These are phyloP conservation scores for Sitophilus oryzae DNA, from an alignment of 1,140 invertebrate genomes.

Conservation along the genomic window DNA sequence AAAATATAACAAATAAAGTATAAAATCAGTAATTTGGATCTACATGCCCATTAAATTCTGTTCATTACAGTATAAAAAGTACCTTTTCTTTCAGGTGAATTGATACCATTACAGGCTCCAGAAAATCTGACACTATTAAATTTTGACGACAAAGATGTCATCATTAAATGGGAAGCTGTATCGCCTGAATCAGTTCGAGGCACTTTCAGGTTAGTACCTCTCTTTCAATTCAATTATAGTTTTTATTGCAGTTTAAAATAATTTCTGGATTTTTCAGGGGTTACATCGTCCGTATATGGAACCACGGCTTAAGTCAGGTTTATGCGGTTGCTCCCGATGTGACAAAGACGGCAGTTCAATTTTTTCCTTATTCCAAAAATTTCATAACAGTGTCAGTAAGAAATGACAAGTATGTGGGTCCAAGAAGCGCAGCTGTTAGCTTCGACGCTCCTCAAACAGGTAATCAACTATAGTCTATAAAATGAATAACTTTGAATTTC, in stretches of 20 bases:
- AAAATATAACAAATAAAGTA: no score
- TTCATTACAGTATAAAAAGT: no score
- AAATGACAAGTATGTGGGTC: constrained; percentile 87
- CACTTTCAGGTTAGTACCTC: constrained; percentile 90
- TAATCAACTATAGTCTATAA: no score
- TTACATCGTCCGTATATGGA: constrained; percentile 91
- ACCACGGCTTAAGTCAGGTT: constrained; percentile 59
- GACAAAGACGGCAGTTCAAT: constrained; percentile 66
- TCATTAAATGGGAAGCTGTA: constrained; percentile 78
- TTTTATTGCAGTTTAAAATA: no score
- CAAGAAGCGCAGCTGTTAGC: constrained; percentile 74
- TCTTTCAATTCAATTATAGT: no score
- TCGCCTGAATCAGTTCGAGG: constrained; percentile 69
- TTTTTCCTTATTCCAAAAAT: constrained; percentile 86
- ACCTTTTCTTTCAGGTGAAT: constrained; percentile 66
- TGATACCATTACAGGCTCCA: constrained; percentile 74
- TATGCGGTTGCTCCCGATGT: constrained; percentile 55
- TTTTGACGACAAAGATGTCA: constrained; percentile 66
- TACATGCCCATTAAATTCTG: no score
- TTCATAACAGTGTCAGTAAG: constrained; percentile 82
- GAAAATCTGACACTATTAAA: constrained; percentile 75
- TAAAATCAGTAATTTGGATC: no score
- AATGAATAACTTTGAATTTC: constrained; percentile 1
- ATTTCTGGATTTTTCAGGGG: constrained; percentile 77
- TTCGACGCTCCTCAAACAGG: constrained; percentile 86